Conservation (phyloP, 2,113 vertebrate genomes). For the Camelus dromedarius region DNA sequence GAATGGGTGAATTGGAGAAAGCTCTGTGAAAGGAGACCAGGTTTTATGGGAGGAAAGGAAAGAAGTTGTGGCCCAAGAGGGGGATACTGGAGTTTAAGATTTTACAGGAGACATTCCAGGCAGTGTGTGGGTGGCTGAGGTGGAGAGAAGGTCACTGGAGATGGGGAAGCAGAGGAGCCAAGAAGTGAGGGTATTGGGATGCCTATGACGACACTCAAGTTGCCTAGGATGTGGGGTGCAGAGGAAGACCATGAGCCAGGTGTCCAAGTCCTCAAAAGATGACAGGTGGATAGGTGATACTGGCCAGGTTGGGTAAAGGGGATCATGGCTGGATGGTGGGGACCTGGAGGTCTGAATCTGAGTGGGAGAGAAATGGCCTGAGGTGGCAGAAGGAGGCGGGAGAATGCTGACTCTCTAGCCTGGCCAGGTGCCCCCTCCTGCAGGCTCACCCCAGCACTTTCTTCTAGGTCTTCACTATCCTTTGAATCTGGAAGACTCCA, state of each 20-base stretch:
- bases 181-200: not conserved
- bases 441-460: not conserved
- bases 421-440: not conserved
- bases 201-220: not conserved
- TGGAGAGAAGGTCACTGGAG: not conserved
- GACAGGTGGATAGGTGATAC: not conserved
- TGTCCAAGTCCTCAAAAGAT: not conserved
- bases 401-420: not conserved
- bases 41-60: conserved; percentile 9
- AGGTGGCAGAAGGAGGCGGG: not conserved
- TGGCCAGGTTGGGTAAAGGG: not conserved
- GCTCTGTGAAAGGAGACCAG: not conserved
- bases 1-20: not conserved
- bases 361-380: not conserved
- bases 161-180: not conserved
- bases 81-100: not conserved
- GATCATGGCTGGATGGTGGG: not conserved
- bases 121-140: not conserved
- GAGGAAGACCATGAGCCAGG: not conserved
- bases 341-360: not conserved
- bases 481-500: not conserved
- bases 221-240: not conserved
- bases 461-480: conserved; percentile 23
- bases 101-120: not conserved
- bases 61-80: not conserved